Percentiles rank a stretch among this genome's conserved stretches.
These are phyloP conservation scores for Cheracebus regulus DNA, from an alignment of 2,797 vertebrate genomes.

Conservation along the genomic window DNA sequence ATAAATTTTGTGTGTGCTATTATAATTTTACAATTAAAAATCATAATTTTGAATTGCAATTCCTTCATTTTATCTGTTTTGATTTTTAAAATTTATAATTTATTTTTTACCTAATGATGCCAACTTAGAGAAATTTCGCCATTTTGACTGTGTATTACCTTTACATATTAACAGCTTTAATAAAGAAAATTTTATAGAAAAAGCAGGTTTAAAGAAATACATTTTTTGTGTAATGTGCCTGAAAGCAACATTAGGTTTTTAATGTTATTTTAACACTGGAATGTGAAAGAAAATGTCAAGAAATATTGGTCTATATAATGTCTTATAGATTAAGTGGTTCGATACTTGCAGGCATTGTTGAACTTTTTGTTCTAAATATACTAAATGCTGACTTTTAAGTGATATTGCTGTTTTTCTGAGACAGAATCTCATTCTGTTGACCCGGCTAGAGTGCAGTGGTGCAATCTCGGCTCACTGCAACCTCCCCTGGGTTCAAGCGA, in stretches of 20 bases:
- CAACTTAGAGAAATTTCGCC: not conserved
- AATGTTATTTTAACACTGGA: not conserved
- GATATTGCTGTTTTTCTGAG: not conserved
- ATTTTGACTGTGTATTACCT: not conserved
- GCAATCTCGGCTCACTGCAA: no score
- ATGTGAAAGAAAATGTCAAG: not conserved
- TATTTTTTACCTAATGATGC: not conserved
- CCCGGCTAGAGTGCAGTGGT: no score
- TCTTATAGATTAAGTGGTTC: not conserved
- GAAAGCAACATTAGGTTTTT: not conserved
- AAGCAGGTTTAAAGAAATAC: not conserved
- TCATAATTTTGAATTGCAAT: not conserved
- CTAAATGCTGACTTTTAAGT: not conserved
- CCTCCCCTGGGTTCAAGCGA: no score
- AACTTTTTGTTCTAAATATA: not conserved
- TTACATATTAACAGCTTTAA: not conserved
- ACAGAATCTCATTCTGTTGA: no score
- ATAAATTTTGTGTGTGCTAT: not conserved
- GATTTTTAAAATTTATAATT: not conserved
- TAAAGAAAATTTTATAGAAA: conserved; percentile 24
- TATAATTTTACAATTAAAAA: not conserved
- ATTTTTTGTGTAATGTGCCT: not conserved
- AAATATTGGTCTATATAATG: not conserved
- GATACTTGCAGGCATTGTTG: not conserved
- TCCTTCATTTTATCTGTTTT: conserved; percentile 6